Conservation (phyloP, 1,140 invertebrate species). For the Stegodyphus dumicola region DNA sequence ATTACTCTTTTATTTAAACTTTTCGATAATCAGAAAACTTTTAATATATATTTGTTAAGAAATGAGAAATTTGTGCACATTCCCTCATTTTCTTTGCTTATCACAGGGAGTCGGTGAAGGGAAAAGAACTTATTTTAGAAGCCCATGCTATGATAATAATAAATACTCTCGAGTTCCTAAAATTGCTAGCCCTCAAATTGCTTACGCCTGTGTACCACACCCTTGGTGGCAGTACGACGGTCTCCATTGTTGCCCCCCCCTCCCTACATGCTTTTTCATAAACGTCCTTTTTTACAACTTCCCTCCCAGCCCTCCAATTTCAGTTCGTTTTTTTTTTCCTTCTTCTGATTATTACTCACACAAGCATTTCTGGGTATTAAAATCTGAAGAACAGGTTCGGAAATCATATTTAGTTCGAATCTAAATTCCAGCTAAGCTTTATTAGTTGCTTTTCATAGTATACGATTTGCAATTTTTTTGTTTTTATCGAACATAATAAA, state of each 20-base stretch:
- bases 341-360: constrained; percentile 26
- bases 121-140: background rate
- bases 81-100: background rate
- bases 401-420: background rate
- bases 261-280: background rate
- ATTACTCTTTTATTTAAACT: too few species aligned
- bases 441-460: too few species aligned
- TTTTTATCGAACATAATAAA: too few species aligned
- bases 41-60: too few species aligned
- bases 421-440: too few species aligned
- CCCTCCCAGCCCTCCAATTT: background rate
- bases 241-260: constrained; percentile 14
- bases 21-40: too few species aligned
- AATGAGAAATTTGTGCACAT: background rate
- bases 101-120: background rate
- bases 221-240: constrained; percentile 23
- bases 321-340: background rate
- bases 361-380: background rate
- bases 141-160: constrained; percentile 31
- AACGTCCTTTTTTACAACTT: background rate
- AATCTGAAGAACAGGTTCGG: background rate
- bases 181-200: constrained; percentile 3
- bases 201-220: constrained; percentile 13
- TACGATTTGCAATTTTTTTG: too few species aligned
- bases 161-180: constrained; percentile 16